A percentile compares a stretch with the other conserved stretches of the same genome.
These are phyloP conservation scores for Pangasianodon gigas DNA, from an alignment of 2,113 vertebrate genomes.

Conservation along the genomic window DNA sequence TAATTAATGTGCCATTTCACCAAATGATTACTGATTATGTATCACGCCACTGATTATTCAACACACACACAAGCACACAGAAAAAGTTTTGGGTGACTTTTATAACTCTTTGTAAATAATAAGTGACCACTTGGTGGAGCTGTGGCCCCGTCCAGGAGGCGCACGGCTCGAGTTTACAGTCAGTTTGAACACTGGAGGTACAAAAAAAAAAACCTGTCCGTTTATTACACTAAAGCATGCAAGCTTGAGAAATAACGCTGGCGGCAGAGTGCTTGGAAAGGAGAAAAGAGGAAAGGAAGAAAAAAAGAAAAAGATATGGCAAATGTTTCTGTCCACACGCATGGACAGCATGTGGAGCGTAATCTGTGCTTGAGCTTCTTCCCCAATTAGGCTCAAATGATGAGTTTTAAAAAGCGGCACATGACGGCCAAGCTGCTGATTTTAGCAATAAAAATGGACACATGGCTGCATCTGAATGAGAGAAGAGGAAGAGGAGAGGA, in stretches of 20 bases:
- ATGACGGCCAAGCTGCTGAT: slow-evolving; percentile 39
- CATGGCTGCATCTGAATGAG: slow-evolving; percentile 1
- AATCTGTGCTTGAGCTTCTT: slow-evolving; percentile 32
- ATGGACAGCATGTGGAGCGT: slow-evolving; percentile 18
- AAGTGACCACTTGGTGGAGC: slow-evolving; percentile 38
- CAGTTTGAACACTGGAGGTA: not conserved
- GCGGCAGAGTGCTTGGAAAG: not conserved
- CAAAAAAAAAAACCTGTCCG: not conserved
- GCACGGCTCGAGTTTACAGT: not conserved
- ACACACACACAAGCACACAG: not conserved
- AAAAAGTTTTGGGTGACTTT: not conserved
- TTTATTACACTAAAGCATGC: slow-evolving; percentile 47
- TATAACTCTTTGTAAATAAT: not conserved
- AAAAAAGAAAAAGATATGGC: not conserved
- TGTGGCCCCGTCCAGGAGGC: slow-evolving; percentile 1
- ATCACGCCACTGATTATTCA: slow-evolving; percentile 5
- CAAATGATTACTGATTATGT: slow-evolving; percentile 28
- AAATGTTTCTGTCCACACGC: slow-evolving; percentile 30
- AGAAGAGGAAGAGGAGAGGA: not conserved
- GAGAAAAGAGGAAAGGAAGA: not conserved
- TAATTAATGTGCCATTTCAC: slow-evolving; percentile 24
- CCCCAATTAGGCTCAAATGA: slow-evolving; percentile 48
- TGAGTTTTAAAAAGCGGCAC: slow-evolving; percentile 34
- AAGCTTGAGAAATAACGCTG: slow-evolving; percentile 47
- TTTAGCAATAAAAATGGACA: slow-evolving; percentile 20